Conservation (phyloP, 23 tunicate species). For the Oikopleura dioica region DNA sequence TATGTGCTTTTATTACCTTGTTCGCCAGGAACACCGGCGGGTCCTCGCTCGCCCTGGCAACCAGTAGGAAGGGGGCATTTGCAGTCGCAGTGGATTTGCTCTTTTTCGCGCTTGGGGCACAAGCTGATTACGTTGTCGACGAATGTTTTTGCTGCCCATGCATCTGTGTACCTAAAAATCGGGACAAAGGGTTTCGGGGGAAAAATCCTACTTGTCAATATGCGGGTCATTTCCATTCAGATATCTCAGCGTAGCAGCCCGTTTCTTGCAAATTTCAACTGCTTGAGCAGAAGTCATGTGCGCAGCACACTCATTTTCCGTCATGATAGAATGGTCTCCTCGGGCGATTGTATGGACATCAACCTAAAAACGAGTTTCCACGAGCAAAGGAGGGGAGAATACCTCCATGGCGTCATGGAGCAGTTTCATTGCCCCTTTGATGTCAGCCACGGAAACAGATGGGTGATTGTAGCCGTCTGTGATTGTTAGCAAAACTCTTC, state of each 20-base stretch:
- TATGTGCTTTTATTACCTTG: too few relatives aligned
- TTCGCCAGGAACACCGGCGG: neutral
- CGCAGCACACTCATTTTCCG: neutral
- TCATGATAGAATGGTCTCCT: too few relatives aligned
- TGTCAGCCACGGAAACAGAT: too few relatives aligned
- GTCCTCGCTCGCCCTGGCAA: neutral
- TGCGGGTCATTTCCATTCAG: neutral
- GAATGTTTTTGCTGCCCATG: neutral
- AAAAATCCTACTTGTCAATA: neutral
- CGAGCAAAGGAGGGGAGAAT: too few relatives aligned
- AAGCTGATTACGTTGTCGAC: neutral
- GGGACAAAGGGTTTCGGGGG: neutral
- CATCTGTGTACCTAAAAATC: neutral
- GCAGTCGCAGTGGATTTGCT: neutral
- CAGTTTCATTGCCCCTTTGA: too few relatives aligned
- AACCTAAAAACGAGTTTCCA: too few relatives aligned
- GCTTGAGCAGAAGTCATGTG: neutral
- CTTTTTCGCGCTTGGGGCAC: constrained; percentile 6
- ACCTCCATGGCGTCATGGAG: too few relatives aligned
- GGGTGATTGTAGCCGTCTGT: constrained; percentile 7
- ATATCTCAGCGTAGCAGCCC: neutral
- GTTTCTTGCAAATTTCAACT: neutral
- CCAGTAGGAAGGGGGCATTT: neutral
- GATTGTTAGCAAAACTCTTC: neutral
- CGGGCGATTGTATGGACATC: too few relatives aligned